Evolutionary conservation across 2,797 vertebrate species (phyloP), one percentile per base, ranked within the genome.

Genomic region (Hafferia zeledoni): DNA sequence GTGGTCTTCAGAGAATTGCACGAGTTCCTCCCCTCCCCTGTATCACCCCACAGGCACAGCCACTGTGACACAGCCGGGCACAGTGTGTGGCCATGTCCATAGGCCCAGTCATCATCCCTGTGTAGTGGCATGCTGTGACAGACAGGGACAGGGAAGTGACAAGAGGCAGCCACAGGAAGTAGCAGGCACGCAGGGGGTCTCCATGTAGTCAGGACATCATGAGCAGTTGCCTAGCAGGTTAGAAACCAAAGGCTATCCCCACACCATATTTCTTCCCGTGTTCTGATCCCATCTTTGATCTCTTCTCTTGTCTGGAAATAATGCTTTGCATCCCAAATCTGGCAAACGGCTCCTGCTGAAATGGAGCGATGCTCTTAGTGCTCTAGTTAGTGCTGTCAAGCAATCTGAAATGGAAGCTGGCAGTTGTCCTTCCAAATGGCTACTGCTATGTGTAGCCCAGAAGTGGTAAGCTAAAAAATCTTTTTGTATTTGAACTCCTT

Each of bases 401-500:
- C 91, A 87, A 89, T 91, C 95, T 96, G 96, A 97, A 97, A 97
- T 96, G 91, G 96, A 97, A 97, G 91, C 96, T 98, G 97, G 97
- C 97, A 96, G 97, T 97, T 97, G 92, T 97, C 97, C 97, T 97
- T 97, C 97, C 97, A 97, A 97, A 97, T 96, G 96, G 97, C 97
- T 97, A 94, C 95, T 97, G 95, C 84, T 97, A 95, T 50, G 33
- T 92, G 91, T 87, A 97, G 96, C 94, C 95, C 96, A 97, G 96
- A 97, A 98, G 93, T 77, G 91, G 97, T 96, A 97, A 97, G 95
- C 96, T 96, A 95, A 97, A 97, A 97, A 98, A 96, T 98, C 95
- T 97, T 98, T 98, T 97, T 97, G 91, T 95, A 87, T 97, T 97
- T 98, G 97, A 98, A 97, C 97, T 96, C 96, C 95, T 97, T 98